These are phyloP conservation scores for Drosophila nasuta DNA, from an alignment of 1,140 invertebrate genomes.

Conservation along the genomic window DNA sequence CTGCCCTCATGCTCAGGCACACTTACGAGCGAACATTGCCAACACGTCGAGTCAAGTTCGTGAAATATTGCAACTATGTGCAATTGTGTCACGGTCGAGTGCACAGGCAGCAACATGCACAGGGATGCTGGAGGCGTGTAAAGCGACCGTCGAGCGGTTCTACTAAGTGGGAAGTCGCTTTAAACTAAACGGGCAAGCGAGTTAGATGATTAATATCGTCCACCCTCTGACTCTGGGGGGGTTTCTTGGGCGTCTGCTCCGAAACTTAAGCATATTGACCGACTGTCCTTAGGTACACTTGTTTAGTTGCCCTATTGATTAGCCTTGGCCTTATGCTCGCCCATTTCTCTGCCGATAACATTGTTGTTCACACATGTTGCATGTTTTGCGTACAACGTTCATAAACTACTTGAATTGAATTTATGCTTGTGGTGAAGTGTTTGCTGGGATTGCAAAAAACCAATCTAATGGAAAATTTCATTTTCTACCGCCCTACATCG, in stretches of 20 bases:
- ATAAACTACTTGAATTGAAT: constrained; percentile 60
- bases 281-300: neutral
- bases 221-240: neutral
- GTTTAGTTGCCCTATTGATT: neutral
- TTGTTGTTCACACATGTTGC: constrained; percentile 33
- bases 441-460: constrained; percentile 64
- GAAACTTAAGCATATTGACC: constrained; percentile 36
- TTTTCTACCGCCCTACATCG: constrained; percentile 36
- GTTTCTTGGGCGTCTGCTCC: neutral
- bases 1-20: neutral
- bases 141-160: too few relatives aligned
- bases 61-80: constrained; percentile 23
- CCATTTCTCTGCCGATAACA: neutral
- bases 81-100: constrained; percentile 32
- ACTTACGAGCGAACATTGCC: neutral
- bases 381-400: constrained; percentile 15
- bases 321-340: neutral
- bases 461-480: constrained; percentile 77
- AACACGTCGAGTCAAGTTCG: neutral
- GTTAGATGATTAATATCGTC: constrained; percentile 55
- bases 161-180: constrained; percentile 49
- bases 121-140: neutral
- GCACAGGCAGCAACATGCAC: constrained; percentile 8
- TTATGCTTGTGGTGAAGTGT: constrained; percentile 49
- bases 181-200: constrained; percentile 38